Evolutionary conservation across 2,113 vertebrate species (phyloP), one percentile per base, ranked within the genome.

Genomic region (Prinia subflava): DNA sequence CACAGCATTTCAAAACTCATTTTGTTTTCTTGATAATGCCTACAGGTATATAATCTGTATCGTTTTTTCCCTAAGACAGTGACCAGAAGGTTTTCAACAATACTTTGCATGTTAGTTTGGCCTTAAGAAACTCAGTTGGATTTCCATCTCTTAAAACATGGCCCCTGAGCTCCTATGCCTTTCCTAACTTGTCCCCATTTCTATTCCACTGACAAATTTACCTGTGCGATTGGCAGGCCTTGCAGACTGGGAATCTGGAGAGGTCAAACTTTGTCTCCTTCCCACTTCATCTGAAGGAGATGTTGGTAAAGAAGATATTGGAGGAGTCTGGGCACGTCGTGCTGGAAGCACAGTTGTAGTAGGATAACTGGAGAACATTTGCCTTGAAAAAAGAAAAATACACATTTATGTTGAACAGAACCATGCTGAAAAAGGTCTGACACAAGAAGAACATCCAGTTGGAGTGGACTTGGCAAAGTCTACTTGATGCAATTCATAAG

Each of bases 351-450:
- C 97, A 7, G 98, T 98, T 50, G 99, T 99, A 22, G 99, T 99
- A 14, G 99, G 99, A 76, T 99, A 99, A 96, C 99, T 99, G 79
- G 99, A 99, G 97, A 99, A 99, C 99, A 99, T 99, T 99, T 99
- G 99, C 96, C 99, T 99, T 98, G 77, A 65, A 81, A 69, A 87
- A 93, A 96, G 15, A 55, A 50, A 13, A 68, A 81, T 2, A 73
- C 3, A 41, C 6, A 42, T 35, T 70, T 56, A 27, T 4, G 41
- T 64, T 59, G 15, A 31, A 59, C 56, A 59, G 9, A 83, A 6
- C 5, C 20, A 31, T 6, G 9, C 24, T 87, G 39, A 7, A 74
- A 73, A 71, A 69, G 46, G 50, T 64, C 62, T 84, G 46, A 73
- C 28, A 56, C 19, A 74, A 67, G 59, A 74, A 80, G 56, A 41